Evolutionary conservation across 2,888 invertebrate genomes (phyloP), one percentile per base, ranked within the genome.

Genomic region (Prosopocoilus inquinatus): DNA sequence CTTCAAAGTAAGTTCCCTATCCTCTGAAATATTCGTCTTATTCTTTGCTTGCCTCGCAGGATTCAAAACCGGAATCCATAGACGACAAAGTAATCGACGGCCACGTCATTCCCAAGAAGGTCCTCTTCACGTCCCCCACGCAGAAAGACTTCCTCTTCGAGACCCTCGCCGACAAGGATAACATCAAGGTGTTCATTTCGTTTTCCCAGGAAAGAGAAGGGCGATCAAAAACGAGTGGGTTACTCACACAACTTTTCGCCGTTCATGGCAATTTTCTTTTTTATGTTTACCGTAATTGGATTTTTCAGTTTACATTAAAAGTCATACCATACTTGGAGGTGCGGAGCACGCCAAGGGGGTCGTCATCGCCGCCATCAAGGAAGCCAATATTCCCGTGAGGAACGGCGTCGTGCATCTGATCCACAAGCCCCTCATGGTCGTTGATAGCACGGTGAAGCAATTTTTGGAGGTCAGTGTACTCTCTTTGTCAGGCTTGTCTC

Each of bases 391-490:
- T 63, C 94, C 95, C 0, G 92, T 95, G 28, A 87, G 86, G 70
- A 96, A 95, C 70, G 95, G 96, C 33, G 94, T 96, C 0, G 88
- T 96, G 3, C 96, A 96, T 78, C 84, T 96, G 60, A 95, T 96
- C 64, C 90, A 93, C 68, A 85, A 91, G 62, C 95, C 95, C 0
- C 81, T 96, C 11, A 93, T 95, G 90, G 88, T 95, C 55, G 91
- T 94, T 49, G 94, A 94, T 70, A 90, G 89, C n/a, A 89, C 89
- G 2, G 88, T 94, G 60, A 86, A 86, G 63, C 88, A 94, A 74
- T 91, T 94, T 70, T 80, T 94, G 55, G 86, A 90, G 90, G 94
- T 94, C 81, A 82, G 83, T 78, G 60, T 43, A 45, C 43, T 12
- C 53, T 46, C 50, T 55, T 33, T 32, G n/a, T 34, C 13, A 1